phyloP scores from a whole-genome alignment of 1,140 invertebrate genomes.

The Leptinotarsa undecemlineata region DNA sequence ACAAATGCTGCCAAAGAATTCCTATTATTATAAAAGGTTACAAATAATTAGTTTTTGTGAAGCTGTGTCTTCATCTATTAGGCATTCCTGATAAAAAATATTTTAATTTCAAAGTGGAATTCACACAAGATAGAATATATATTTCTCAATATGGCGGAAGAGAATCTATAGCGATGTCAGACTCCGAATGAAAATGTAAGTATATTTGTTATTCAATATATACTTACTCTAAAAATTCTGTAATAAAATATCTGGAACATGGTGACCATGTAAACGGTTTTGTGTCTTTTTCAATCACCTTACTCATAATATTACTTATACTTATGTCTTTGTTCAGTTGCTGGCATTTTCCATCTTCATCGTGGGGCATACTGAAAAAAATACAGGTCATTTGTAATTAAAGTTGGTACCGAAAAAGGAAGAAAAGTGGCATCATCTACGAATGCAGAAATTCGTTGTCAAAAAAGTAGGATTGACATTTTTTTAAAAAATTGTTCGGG shows the following conservation, averaged over 20 bases:
- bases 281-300: constrained; percentile 79
- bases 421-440: no score
- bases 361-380: constrained; percentile 83
- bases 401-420: no score
- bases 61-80: neutral
- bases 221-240: constrained; percentile 88
- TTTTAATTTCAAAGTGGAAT: neutral
- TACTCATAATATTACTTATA: constrained; percentile 77
- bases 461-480: no score
- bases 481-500: no score
- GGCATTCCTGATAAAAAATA: neutral
- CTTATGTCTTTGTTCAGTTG: constrained; percentile 57
- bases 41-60: no score
- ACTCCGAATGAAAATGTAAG: neutral
- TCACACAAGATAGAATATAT: no score
- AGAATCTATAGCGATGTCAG: no score
- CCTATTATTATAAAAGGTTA: no score
- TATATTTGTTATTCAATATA: neutral
- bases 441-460: no score
- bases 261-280: constrained; percentile 90
- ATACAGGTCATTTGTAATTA: no score
- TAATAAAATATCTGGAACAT: constrained; percentile 81
- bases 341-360: constrained; percentile 77
- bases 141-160: no score
- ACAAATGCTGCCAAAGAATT: no score